Percentiles rank a stretch among this genome's conserved stretches.
phyloP scores from a whole-genome alignment of 2,113 vertebrate species.

The sheep (Ovis aries) region DNA sequence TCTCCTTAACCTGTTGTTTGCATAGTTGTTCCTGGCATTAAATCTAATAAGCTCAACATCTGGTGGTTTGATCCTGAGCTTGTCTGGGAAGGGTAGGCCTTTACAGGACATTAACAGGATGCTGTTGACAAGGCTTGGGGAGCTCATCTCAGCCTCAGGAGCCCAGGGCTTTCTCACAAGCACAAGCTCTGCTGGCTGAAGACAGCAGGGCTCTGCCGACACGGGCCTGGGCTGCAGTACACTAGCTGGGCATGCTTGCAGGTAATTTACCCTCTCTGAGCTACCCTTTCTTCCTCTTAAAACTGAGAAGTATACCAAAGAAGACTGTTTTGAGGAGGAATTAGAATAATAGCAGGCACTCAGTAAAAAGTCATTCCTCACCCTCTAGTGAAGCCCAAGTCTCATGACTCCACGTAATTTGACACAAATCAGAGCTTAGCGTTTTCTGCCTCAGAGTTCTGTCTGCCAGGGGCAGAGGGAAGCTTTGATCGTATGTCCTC shows the following conservation, averaged over 20 bases:
- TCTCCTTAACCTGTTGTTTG: conserved; percentile 16
- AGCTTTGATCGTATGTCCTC: neutral
- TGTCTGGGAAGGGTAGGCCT: conserved; percentile 7
- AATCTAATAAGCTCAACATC: neutral
- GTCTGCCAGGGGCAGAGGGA: neutral
- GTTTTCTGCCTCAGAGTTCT: neutral
- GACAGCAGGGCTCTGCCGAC: neutral
- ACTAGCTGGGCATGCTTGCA: neutral
- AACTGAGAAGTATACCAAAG: neutral
- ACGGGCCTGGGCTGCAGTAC: fast-evolving
- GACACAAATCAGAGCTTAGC: neutral
- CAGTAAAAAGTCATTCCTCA: neutral
- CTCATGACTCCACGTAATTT: neutral
- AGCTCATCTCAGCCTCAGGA: neutral
- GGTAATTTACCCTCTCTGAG: neutral
- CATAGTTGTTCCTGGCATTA: conserved; percentile 1
- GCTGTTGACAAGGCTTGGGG: neutral
- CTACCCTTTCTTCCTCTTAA: neutral
- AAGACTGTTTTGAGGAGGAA: neutral
- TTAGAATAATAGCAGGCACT: neutral
- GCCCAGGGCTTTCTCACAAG: neutral
- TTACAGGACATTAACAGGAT: neutral
- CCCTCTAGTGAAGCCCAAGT: neutral
- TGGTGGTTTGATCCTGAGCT: neutral
- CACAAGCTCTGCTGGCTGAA: neutral